Conservation (phyloP, 2,888 invertebrate species). For the Andricus curvator region DNA sequence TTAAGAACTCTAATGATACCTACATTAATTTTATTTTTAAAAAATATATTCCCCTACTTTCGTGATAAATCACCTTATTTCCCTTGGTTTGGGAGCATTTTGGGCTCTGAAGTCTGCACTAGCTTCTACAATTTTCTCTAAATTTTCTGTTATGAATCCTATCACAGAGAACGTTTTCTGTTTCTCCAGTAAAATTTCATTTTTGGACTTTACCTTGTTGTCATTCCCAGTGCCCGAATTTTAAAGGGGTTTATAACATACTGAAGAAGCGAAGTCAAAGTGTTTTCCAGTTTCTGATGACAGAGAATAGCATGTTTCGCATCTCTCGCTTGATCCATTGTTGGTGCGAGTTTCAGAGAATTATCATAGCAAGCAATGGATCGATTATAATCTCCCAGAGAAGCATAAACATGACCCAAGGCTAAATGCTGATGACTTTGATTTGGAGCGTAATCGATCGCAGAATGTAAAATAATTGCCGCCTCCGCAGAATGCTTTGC, state of each 20-base stretch:
- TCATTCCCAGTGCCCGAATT: no score
- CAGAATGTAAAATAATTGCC: slow-evolving; percentile 85
- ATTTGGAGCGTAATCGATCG: slow-evolving; percentile 85
- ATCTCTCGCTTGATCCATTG: slow-evolving; percentile 82
- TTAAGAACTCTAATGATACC: no score
- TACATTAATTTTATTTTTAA: no score
- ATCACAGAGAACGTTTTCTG: no score
- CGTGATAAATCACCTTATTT: no score
- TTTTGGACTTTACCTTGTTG: no score
- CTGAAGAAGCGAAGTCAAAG: slow-evolving; percentile 84
- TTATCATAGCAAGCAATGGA: slow-evolving; percentile 85
- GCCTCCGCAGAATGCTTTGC: slow-evolving; percentile 86
- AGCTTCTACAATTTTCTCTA: no score
- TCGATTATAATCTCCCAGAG: slow-evolving; percentile 85
- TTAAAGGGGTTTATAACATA: slow-evolving; percentile 75
- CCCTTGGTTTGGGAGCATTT: no score
- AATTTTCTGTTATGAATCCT: no score
- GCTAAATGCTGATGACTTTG: slow-evolving; percentile 84
- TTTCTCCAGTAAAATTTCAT: no score
- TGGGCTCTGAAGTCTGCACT: no score
- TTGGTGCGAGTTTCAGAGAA: slow-evolving; percentile 83
- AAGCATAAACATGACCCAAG: slow-evolving; percentile 87
- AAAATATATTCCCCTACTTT: no score
- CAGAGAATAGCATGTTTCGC: slow-evolving; percentile 85
- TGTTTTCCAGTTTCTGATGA: slow-evolving; percentile 83